These are phyloP conservation scores for Reticulitermes lucifugus DNA, from an alignment of 2,888 invertebrate species.

Conservation along the genomic window DNA sequence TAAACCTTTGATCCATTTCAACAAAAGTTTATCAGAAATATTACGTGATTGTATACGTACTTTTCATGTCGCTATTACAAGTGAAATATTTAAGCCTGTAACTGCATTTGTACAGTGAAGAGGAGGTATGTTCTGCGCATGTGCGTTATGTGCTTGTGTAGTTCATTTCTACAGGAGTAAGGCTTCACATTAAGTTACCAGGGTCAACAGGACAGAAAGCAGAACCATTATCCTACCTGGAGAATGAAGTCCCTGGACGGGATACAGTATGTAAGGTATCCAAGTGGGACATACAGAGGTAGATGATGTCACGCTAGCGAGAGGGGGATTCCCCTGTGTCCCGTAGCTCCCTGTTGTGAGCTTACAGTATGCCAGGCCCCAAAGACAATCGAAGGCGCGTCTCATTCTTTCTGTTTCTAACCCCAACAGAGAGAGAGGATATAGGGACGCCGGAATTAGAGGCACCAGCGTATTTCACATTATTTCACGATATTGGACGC, in stretches of 20 bases:
- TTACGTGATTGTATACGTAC: too few species aligned
- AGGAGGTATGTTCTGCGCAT: too few species aligned
- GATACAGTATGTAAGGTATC: conserved; percentile 14
- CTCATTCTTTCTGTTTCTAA: conserved; percentile 51
- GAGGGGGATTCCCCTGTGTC: conserved; percentile 44
- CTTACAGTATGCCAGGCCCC: conserved; percentile 24
- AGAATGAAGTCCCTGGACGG: conserved; percentile 33
- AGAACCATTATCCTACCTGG: conserved; percentile 17
- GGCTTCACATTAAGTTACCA: not conserved
- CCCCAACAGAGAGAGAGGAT: conserved; percentile 47
- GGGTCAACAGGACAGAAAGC: not conserved
- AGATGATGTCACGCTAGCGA: conserved; percentile 38
- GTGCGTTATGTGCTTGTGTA: not conserved
- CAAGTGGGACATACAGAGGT: conserved; percentile 9
- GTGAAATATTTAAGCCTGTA: not conserved
- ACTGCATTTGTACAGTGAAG: not conserved
- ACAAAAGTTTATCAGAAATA: too few species aligned
- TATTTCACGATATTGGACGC: conserved; percentile 50
- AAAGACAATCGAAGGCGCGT: conserved; percentile 49
- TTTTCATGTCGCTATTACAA: not conserved
- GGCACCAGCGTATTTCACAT: conserved; percentile 51
- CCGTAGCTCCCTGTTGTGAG: conserved; percentile 48
- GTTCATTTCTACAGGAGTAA: conserved; percentile 8
- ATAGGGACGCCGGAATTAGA: conserved; percentile 43
- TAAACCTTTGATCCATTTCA: too few species aligned